Conservation (phyloP, 1,140 invertebrate genomes). For the Brachionus paranguensis region DNA sequence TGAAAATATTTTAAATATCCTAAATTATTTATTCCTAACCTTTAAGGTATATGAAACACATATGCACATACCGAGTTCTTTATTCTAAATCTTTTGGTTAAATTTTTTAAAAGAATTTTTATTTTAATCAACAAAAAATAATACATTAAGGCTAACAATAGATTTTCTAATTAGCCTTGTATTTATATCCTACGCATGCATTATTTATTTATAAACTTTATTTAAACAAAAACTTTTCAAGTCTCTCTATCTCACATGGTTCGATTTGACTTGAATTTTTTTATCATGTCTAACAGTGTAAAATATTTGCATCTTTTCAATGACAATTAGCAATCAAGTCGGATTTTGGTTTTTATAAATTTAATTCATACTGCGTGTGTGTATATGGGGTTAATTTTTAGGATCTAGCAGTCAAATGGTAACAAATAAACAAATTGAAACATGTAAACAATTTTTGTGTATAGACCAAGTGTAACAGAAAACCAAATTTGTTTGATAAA, state of each 20-base stretch:
- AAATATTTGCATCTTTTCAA: background rate
- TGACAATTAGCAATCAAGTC: constrained; percentile 10
- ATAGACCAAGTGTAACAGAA: background rate
- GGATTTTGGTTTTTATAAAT: background rate
- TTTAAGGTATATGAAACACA: background rate
- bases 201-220: background rate
- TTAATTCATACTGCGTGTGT: background rate
- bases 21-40: background rate
- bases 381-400: background rate
- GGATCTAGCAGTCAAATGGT: background rate
- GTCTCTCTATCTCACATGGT: background rate
- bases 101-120: background rate
- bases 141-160: background rate
- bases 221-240: background rate
- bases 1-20: background rate
- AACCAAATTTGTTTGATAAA: background rate
- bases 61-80: background rate
- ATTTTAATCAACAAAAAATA: background rate
- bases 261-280: background rate
- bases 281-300: background rate
- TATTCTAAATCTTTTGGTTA: background rate
- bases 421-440: constrained; percentile 12
- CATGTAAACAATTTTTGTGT: background rate
- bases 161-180: background rate
- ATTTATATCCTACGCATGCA: background rate